These are phyloP conservation scores for Pomatorhinus ruficollis DNA, from an alignment of 2,113 vertebrate species.

Conservation along the genomic window DNA sequence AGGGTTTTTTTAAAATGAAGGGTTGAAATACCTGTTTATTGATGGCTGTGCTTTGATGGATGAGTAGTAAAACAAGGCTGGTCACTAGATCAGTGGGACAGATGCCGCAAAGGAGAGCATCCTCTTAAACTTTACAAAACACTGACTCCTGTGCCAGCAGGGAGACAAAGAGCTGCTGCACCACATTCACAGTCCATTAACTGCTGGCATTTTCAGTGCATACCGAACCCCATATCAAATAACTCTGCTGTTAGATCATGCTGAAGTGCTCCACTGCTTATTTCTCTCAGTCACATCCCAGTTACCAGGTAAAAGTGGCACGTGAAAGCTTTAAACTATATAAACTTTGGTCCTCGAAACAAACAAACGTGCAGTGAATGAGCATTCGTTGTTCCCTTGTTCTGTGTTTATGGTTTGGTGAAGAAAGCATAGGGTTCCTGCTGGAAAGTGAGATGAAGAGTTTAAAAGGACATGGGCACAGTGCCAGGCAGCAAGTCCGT, in stretches of 20 bases:
- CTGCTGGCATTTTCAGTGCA: neutral
- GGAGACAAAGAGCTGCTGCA: neutral
- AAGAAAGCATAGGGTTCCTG: neutral
- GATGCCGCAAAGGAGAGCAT: neutral
- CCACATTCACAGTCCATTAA: neutral
- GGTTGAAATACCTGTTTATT: neutral
- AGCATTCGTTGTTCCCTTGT: neutral
- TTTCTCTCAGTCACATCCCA: neutral
- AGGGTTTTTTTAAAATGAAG: neutral
- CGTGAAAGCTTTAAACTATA: neutral
- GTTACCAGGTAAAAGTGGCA: neutral
- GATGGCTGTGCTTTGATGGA: neutral
- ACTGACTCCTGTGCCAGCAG: rapidly evolving
- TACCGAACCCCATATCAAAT: neutral
- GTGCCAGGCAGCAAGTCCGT: neutral
- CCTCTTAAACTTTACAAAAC: neutral
- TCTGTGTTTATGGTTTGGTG: neutral
- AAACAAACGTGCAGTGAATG: neutral
- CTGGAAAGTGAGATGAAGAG: neutral
- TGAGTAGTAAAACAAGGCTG: neutral
- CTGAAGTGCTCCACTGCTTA: neutral
- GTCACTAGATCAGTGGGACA: neutral
- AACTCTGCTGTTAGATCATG: neutral
- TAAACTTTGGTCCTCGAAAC: neutral
- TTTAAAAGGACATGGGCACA: neutral